Percentiles rank a stretch among this genome's conserved stretches.
Evolutionary conservation across 1,140 invertebrate genomes (phyloP).

Genomic region (Agrypnia vestita): DNA sequence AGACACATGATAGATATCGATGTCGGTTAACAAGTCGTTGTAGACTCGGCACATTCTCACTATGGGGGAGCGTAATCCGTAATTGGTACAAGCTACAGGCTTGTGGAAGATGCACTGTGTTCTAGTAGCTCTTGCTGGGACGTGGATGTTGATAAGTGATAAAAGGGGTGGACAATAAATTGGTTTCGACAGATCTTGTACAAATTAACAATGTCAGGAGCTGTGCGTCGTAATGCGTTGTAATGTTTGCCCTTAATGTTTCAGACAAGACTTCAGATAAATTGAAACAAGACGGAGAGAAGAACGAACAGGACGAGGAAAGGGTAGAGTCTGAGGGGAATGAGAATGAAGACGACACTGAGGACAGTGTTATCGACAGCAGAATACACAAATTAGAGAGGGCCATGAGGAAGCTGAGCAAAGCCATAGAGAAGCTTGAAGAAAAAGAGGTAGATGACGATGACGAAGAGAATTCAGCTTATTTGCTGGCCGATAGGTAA

Average conservation of each 20-base stretch:
- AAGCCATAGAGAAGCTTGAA: constrained; percentile 51
- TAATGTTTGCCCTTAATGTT: not conserved
- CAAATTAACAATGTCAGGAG: too few species aligned
- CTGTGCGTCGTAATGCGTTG: too few species aligned
- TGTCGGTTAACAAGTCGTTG: too few species aligned
- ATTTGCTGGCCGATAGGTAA: constrained; percentile 52
- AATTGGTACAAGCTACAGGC: too few species aligned
- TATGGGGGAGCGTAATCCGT: too few species aligned
- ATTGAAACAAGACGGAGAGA: not conserved
- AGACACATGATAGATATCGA: too few species aligned
- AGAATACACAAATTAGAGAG: constrained; percentile 50
- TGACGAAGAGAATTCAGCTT: constrained; percentile 53
- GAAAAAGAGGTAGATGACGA: constrained; percentile 50
- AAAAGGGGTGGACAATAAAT: too few species aligned
- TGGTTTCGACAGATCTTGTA: too few species aligned
- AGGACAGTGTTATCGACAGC: not conserved
- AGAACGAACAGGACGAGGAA: not conserved
- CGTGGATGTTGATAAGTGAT: too few species aligned
- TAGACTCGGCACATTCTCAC: too few species aligned
- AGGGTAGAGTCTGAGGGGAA: not conserved
- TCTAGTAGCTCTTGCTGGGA: too few species aligned
- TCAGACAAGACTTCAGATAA: not conserved
- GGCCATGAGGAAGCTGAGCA: constrained; percentile 44
- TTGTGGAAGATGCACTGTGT: too few species aligned
- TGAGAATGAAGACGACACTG: not conserved